Evolutionary conservation across 2,797 vertebrate genomes (phyloP).

Genomic region (Pseudochromis fuscus): DNA sequence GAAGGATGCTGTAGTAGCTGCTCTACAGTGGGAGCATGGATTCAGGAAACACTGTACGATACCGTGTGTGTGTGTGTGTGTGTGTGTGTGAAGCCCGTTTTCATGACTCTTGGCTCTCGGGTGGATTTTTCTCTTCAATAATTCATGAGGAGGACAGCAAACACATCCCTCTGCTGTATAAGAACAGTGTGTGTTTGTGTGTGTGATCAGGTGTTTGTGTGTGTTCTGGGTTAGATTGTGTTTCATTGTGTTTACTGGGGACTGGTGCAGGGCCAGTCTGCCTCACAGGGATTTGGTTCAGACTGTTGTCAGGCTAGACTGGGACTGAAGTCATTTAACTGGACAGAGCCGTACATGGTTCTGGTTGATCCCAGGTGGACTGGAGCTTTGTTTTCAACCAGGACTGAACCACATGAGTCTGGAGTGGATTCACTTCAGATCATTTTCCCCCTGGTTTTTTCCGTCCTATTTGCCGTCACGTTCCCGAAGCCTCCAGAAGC

Average conservation of each 20-base stretch:
- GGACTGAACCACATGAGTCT: constrained; percentile 9
- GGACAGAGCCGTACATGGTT: not conserved
- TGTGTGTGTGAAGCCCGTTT: constrained; percentile 29
- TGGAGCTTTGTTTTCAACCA: constrained; percentile 2
- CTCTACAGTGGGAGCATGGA: too few species aligned
- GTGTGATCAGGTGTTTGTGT: constrained; percentile 22
- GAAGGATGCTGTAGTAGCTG: too few species aligned
- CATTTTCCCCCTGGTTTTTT: constrained; percentile 22
- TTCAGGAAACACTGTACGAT: too few species aligned
- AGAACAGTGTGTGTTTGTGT: constrained; percentile 12
- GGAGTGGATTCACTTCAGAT: constrained; percentile 19
- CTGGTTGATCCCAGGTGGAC: not conserved
- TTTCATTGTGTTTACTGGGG: constrained; percentile 33
- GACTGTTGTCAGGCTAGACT: constrained; percentile 6
- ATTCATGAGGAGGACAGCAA: constrained; percentile 68
- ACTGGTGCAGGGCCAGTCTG: constrained; percentile 20
- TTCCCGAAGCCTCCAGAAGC: constrained; percentile 14
- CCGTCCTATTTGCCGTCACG: constrained; percentile 30
- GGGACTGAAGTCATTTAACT: not conserved
- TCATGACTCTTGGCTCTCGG: constrained; percentile 43
- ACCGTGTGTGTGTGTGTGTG: not conserved
- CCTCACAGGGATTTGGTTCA: constrained; percentile 27
- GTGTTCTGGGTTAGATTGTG: constrained; percentile 28
- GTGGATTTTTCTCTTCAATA: constrained; percentile 73
- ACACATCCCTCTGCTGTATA: constrained; percentile 48